Conservation (phyloP, 2,113 vertebrate genomes). For the Leiothrix lutea region DNA sequence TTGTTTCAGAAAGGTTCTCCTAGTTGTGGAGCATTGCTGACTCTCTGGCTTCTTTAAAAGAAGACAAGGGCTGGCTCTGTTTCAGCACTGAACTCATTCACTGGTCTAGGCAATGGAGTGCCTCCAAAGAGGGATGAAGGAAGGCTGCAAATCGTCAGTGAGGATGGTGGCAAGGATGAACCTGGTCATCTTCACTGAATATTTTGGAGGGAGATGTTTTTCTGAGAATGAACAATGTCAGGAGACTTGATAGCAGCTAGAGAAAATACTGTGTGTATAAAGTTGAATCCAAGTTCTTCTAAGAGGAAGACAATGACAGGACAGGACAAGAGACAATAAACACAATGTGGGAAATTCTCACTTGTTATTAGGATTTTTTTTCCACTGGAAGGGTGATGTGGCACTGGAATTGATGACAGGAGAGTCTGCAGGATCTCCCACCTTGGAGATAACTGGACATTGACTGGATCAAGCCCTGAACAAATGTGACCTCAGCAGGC, state of each 20-base stretch:
- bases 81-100: not conserved
- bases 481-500: not conserved
- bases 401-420: not conserved
- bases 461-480: not conserved
- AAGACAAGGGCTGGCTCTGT: not conserved
- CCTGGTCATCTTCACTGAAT: not conserved
- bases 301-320: not conserved
- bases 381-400: not conserved
- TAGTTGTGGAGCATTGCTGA: not conserved
- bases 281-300: not conserved
- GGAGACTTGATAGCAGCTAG: not conserved
- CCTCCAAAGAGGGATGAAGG: not conserved
- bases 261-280: accelerated
- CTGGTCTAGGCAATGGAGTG: not conserved
- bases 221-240: not conserved
- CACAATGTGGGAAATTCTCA: not conserved
- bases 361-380: not conserved
- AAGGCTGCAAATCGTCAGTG: not conserved
- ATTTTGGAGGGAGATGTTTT: not conserved
- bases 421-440: not conserved
- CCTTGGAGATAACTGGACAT: not conserved
- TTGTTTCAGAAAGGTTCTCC: not conserved
- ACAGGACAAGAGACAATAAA: not conserved
- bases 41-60: not conserved
- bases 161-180: not conserved